Conservation (phyloP, 2,113 vertebrate genomes). For the Aegithalos caudatus region DNA sequence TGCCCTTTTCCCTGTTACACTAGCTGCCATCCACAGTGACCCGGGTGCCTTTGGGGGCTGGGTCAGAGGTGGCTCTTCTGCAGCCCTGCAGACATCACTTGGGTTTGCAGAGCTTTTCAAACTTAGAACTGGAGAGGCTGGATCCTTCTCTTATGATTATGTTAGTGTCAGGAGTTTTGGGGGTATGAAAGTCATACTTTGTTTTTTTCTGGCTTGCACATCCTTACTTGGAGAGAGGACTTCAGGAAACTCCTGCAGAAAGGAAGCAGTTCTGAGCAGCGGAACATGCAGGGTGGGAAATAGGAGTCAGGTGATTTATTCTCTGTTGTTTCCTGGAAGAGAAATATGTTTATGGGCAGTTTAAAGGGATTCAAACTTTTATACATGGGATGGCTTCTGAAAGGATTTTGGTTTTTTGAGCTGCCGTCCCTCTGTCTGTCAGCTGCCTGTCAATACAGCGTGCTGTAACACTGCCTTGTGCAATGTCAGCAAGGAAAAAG, state of each 20-base stretch:
- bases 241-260: background rate
- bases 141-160: fast-evolving
- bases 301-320: fast-evolving
- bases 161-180: background rate
- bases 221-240: background rate
- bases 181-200: background rate
- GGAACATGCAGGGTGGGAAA: background rate
- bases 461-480: background rate
- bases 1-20: fast-evolving
- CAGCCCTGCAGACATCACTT: background rate
- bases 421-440: background rate
- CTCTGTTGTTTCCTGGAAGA: background rate
- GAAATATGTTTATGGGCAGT: background rate
- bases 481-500: background rate
- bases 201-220: background rate
- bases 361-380: background rate
- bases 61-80: background rate
- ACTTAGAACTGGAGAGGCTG: background rate
- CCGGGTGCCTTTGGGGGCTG: fast-evolving
- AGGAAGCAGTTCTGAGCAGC: background rate
- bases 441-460: background rate
- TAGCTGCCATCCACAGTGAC: background rate
- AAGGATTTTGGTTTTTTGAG: background rate
- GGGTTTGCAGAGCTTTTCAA: background rate
- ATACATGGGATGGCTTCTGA: background rate